A percentile compares a stretch with the other conserved stretches of the same genome.
Conservation (phyloP, 2,113 vertebrate genomes). For the Oceanodroma tethys region DNA sequence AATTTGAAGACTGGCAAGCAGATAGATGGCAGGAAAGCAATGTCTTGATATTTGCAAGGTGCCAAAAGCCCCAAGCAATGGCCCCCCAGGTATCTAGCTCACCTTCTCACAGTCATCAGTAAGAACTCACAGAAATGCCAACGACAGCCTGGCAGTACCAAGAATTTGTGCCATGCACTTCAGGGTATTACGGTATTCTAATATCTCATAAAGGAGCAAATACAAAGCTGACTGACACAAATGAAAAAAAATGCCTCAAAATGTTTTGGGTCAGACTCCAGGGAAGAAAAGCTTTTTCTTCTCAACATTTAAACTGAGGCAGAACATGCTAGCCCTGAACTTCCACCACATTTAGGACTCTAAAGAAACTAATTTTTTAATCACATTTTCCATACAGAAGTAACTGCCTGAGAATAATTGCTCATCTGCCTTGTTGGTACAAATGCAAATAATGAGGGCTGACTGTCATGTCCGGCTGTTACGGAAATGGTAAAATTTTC, state of each 20-base stretch:
- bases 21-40: background rate
- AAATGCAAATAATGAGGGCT: background rate
- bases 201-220: background rate
- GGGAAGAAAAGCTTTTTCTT: background rate
- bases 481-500: background rate
- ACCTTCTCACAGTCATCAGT: background rate
- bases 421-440: background rate
- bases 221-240: background rate
- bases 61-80: background rate
- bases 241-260: background rate
- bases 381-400: background rate
- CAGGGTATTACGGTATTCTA: background rate
- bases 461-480: background rate
- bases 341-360: background rate
- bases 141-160: background rate
- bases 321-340: background rate
- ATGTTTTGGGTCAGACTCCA: background rate
- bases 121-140: background rate
- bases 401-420: background rate
- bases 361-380: background rate
- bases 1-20: background rate
- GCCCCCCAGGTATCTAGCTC: background rate
- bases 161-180: background rate
- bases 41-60: background rate
- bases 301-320: background rate